phyloP scores from a whole-genome alignment of 35 echinoderm and acorn worm genomes.

The Nesometra sesokonis region DNA sequence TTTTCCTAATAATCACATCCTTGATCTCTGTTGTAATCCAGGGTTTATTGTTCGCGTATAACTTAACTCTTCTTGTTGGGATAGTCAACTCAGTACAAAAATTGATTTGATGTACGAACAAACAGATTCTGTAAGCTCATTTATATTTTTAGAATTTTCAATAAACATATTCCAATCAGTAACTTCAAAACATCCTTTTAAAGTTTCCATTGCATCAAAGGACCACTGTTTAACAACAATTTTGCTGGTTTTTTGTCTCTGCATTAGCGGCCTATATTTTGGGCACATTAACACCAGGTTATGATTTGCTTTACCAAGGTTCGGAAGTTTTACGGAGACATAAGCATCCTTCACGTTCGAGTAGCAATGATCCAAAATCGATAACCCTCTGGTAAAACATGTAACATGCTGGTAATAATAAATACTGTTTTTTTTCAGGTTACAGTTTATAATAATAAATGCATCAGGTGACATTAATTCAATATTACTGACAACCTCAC shows the following conservation, averaged over 20 bases:
- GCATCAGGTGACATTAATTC: neutral
- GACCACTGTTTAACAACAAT: slow-evolving; percentile 7
- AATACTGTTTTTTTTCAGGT: neutral
- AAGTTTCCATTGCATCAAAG: neutral
- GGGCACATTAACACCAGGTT: slow-evolving; percentile 14
- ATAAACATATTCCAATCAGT: slow-evolving; percentile 51
- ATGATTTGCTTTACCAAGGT: slow-evolving; percentile 19
- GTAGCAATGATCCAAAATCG: slow-evolving; percentile 14
- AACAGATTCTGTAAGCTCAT: slow-evolving; percentile 26
- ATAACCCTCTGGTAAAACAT: neutral
- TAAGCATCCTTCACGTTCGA: slow-evolving; percentile 25
- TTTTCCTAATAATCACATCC: slow-evolving; percentile 15
- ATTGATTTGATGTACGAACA: slow-evolving; percentile 29
- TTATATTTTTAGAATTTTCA: slow-evolving; percentile 2
- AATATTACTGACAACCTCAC: no score
- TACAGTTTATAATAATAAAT: slow-evolving; percentile 9
- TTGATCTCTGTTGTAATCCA: slow-evolving; percentile 45
- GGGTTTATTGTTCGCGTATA: slow-evolving; percentile 42
- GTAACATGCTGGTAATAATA: slow-evolving; percentile 23
- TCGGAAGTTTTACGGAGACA: neutral
- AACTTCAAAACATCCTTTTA: slow-evolving; percentile 24
- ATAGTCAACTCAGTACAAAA: slow-evolving; percentile 42
- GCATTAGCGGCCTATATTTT: slow-evolving; percentile 2
- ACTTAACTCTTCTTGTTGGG: slow-evolving; percentile 10
- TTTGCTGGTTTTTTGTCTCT: neutral